Evolutionary conservation across 2,113 vertebrate genomes (phyloP), one percentile per base, ranked within the genome.

Genomic region (Harpagus bidentatus): DNA sequence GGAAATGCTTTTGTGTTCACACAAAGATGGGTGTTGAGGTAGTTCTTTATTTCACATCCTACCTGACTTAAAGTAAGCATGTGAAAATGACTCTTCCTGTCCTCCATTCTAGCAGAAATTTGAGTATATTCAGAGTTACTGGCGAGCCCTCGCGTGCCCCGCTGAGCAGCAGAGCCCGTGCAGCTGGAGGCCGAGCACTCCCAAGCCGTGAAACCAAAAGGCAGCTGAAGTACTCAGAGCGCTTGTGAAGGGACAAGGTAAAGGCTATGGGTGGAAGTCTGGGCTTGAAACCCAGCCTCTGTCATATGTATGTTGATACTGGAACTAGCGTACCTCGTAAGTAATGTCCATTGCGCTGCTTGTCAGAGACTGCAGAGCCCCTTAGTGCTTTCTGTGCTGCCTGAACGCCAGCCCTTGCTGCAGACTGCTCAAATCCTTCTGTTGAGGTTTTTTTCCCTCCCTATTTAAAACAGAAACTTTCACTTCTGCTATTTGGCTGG

Each of bases 121-220:
- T 55, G 36, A 67, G 70, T 85, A 34, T 50, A 26, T 55, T 32
- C 47, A 52, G 58, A n/a, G 42, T 43, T 76, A 10, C 4, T 6
- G 13, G 34, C 31, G 47, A 76, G 76, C 43, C 31, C 25, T 45
- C 0, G 0, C 2, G 0, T 32, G 79, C 34, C 42, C 52, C 4
- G 29, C 8, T 40, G 82, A 90, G 74, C 50, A 85, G 61, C 74
- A 85, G 47, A 71, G 50, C 52, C 50, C 23, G 13, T 3, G 15
- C 0, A 0, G 66, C 61, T 45, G 79, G 48, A 42, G 29, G 58
- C 79, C 6, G 3, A 80, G 38, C 32, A 2, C 76, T 59, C 42
- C 11, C 23, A 18, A 59, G 43, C 28, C 10, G 0, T 9, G 55
- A 63, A n/a, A 95, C 61, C 65, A 66, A 36, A 58, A 82, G 16